phyloP scores from a whole-genome alignment of 2,888 invertebrate genomes.

The Mimachlamys varia region DNA sequence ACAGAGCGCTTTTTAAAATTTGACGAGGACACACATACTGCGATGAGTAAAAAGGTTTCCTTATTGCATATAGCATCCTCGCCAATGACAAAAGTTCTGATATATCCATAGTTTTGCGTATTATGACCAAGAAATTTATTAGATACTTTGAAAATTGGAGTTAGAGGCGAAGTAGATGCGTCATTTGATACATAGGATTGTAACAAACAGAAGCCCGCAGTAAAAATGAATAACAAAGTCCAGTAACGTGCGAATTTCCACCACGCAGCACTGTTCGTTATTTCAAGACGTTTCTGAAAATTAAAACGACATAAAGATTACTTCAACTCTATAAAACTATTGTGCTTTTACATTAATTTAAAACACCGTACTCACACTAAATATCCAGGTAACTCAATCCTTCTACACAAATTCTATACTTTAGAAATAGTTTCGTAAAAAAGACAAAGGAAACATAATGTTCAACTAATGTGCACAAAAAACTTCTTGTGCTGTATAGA shows the following conservation, averaged over 20 bases:
- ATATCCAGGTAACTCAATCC: no score
- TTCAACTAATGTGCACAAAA: no score
- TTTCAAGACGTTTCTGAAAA: background rate
- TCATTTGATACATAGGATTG: background rate
- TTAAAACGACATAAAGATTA: background rate
- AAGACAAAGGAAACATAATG: no score
- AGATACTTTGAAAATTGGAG: background rate
- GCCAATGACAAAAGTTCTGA: background rate
- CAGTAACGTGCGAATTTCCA: background rate
- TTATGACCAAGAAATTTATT: background rate
- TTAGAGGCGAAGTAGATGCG: background rate
- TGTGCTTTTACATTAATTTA: no score
- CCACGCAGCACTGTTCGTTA: background rate
- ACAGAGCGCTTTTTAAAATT: slow-evolving; percentile 45
- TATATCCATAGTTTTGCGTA: background rate
- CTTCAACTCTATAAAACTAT: no score
- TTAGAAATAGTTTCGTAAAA: no score
- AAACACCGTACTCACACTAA: no score
- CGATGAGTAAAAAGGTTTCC: slow-evolving; percentile 41
- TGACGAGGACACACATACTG: slow-evolving; percentile 45
- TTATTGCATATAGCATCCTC: slow-evolving; percentile 30
- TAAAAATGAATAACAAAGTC: background rate
- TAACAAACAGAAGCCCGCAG: background rate
- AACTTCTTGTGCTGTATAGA: no score
- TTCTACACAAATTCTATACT: no score